A percentile compares a stretch with the other conserved stretches of the same genome.
These are phyloP conservation scores for Listrodromus nycthemerus DNA, from an alignment of 2,888 invertebrate genomes.

Conservation along the genomic window DNA sequence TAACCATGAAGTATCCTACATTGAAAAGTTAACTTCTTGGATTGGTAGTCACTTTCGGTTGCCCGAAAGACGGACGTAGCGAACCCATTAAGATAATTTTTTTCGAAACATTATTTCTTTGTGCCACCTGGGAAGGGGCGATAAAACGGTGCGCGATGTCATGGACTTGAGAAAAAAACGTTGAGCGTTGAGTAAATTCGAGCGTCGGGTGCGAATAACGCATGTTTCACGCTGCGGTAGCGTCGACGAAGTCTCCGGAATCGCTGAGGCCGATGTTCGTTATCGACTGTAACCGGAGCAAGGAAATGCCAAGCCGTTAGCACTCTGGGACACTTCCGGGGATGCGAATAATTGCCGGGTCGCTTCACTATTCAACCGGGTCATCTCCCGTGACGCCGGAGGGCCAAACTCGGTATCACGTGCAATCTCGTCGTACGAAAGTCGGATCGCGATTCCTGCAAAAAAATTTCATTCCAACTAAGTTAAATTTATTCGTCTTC, in stretches of 20 bases:
- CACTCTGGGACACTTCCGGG: background rate
- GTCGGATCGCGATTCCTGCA: conserved; percentile 40
- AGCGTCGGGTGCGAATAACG: background rate
- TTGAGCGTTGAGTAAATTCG: background rate
- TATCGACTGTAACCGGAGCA: background rate
- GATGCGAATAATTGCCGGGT: background rate
- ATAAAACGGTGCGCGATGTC: background rate
- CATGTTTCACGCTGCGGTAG: conserved; percentile 13
- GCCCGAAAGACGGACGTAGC: too few relatives aligned
- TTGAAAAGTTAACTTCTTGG: too few relatives aligned
- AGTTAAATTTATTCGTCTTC: background rate
- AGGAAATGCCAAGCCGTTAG: background rate
- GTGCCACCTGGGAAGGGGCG: background rate
- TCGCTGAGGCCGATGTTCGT: background rate
- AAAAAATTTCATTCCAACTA: conserved; percentile 6
- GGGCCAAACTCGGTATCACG: conserved; percentile 36
- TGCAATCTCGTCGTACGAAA: conserved; percentile 41
- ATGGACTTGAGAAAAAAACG: background rate
- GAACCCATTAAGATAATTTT: too few relatives aligned
- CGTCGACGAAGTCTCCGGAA: conserved; percentile 27
- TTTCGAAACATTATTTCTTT: too few relatives aligned
- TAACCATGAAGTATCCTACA: too few relatives aligned
- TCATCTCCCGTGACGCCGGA: conserved; percentile 38
- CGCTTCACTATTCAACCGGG: background rate
- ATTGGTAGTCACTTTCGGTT: background rate